A percentile compares a stretch with the other conserved stretches of the same genome.
phyloP scores from a whole-genome alignment of 1,140 invertebrate species.

The Theocolax elegans region DNA sequence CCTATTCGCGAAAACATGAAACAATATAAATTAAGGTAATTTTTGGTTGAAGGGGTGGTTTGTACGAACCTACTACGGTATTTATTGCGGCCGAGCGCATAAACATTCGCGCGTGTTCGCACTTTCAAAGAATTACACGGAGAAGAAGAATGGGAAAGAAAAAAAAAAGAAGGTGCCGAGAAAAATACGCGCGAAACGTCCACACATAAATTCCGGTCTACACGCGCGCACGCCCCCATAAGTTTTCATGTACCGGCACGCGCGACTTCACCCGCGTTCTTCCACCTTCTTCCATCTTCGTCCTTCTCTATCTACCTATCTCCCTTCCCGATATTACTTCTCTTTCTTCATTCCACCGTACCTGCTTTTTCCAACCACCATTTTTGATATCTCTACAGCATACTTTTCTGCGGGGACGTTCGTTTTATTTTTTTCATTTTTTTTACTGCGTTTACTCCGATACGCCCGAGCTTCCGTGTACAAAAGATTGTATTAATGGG shows the following conservation, averaged over 20 bases:
- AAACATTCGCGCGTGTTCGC: background rate
- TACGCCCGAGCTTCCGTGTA: background rate
- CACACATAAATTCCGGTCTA: slow-evolving; percentile 1
- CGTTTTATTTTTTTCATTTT: too few species aligned
- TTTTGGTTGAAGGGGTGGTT: background rate
- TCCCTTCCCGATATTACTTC: background rate
- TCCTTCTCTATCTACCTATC: background rate
- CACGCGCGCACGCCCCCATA: background rate
- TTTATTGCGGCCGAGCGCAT: too few species aligned
- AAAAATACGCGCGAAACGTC: background rate
- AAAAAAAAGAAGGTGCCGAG: background rate
- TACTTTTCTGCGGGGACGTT: too few species aligned
- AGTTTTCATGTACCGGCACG: slow-evolving; percentile 7
- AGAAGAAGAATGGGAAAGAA: background rate
- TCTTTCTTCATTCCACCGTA: too few species aligned
- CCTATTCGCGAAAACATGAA: background rate
- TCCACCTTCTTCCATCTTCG: background rate
- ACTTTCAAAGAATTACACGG: background rate
- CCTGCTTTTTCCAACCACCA: too few species aligned
- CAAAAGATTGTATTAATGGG: slow-evolving; percentile 14
- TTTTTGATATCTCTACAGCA: too few species aligned
- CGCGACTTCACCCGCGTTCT: background rate
- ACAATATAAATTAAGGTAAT: slow-evolving; percentile 28
- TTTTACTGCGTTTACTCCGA: too few species aligned
- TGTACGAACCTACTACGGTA: too few species aligned